phyloP scores from a whole-genome alignment of 2,113 vertebrate species.

The Synodontis membranacea region DNA sequence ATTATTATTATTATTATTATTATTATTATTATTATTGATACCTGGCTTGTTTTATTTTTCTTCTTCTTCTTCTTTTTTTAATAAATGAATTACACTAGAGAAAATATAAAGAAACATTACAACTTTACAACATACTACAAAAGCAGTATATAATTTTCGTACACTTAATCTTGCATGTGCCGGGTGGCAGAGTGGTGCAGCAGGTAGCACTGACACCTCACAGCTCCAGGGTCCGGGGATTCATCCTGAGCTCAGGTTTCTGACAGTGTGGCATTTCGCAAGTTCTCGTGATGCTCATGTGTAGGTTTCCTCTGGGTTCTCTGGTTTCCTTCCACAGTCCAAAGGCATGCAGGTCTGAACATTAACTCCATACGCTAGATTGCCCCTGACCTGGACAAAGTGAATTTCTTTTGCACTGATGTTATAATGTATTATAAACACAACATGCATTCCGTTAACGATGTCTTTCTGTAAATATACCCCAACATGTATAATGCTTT shows the following conservation, averaged over 20 bases:
- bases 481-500: neutral
- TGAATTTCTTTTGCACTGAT: neutral
- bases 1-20: no score
- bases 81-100: neutral
- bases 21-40: no score
- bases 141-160: neutral
- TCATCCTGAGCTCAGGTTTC: conserved; percentile 16
- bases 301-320: neutral
- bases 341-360: neutral
- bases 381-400: neutral
- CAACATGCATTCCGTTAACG: neutral
- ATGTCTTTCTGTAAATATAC: neutral
- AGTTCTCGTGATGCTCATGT: neutral
- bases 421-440: neutral
- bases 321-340: neutral
- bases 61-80: neutral
- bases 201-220: neutral
- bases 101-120: neutral
- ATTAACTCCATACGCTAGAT: neutral
- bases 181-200: neutral
- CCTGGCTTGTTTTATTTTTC: neutral
- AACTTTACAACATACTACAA: neutral
- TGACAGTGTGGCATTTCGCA: neutral
- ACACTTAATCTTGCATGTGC: no score
- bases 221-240: neutral